Evolutionary conservation across 2,888 invertebrate species (phyloP), one percentile per base, ranked within the genome.

Genomic region (Drosophila trichaetosa): DNA sequence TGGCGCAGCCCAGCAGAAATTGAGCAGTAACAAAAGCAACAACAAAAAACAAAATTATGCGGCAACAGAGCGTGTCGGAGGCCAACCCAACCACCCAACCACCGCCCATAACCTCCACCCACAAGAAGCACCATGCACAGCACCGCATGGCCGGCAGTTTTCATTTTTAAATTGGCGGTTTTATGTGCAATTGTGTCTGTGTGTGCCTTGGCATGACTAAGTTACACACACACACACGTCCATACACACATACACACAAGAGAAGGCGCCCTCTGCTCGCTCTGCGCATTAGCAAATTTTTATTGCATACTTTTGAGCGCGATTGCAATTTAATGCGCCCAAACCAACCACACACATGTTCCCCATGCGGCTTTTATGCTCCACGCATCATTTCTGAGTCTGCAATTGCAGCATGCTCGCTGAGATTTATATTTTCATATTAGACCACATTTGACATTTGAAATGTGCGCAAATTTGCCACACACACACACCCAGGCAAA

Each of bases 91-190:
- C 51, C 54, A 38, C 36, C 46, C 46, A 13, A 38, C 27, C 38
- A 21, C 5, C 24, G 8, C 29, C 16, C 53, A 34, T 8, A 51
- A 2, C 11, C 31, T 16, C 38, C 62, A 49, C 46, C 46, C 46
- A 46, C 24, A 46, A 46, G 16, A 4, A 46, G 46, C 21, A 24
- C 21, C 46, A 24, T 13, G 21, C 68, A 57, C 60, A 49, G 63
- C 72, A 69, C 72, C 70, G 72, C 78, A 62, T 78, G 82, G 80
- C 74, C 74, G 75, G 87, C 89, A 87, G 87, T 87, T 89, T 88
- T 85, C 85, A 83, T 81, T 87, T 89, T 90, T 78, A 90, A 88
- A 90, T 90, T 90, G 85, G 89, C 85, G 88, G 87, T 90, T 90
- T 90, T 88, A 89, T 91, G 82, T 90, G 87, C 89, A 79, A 81